Evolutionary conservation across 2,113 vertebrate genomes (phyloP).

Genomic region (Theristicus caerulescens): DNA sequence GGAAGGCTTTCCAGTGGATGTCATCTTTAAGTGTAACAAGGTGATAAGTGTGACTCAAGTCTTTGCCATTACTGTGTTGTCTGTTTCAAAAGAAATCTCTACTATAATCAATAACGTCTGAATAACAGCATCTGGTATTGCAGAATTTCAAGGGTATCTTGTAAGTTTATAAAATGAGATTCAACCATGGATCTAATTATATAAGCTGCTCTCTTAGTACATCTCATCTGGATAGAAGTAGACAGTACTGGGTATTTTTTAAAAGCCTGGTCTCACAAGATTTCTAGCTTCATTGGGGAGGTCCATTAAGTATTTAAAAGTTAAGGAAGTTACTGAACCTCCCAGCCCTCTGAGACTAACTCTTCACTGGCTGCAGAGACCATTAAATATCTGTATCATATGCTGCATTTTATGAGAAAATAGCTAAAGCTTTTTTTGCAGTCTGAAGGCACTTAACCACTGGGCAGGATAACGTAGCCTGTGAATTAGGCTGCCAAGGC

Average conservation of each 20-base stretch:
- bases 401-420: background rate
- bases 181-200: background rate
- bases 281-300: background rate
- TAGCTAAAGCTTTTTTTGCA: background rate
- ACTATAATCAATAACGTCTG: background rate
- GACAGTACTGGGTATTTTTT: background rate
- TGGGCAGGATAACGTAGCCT: background rate
- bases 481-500: background rate
- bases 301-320: background rate
- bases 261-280: background rate
- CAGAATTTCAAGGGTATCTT: background rate
- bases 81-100: background rate
- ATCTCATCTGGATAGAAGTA: background rate
- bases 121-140: background rate
- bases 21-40: background rate
- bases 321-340: background rate
- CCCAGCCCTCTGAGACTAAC: background rate
- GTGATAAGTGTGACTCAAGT: background rate
- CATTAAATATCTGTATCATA: background rate
- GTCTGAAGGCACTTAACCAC: background rate
- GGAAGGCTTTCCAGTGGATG: background rate
- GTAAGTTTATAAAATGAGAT: background rate
- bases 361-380: background rate
- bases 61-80: background rate
- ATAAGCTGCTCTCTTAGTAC: background rate